These are phyloP conservation scores for Nymphalis io DNA, from an alignment of 1,140 invertebrate genomes.

Conservation along the genomic window DNA sequence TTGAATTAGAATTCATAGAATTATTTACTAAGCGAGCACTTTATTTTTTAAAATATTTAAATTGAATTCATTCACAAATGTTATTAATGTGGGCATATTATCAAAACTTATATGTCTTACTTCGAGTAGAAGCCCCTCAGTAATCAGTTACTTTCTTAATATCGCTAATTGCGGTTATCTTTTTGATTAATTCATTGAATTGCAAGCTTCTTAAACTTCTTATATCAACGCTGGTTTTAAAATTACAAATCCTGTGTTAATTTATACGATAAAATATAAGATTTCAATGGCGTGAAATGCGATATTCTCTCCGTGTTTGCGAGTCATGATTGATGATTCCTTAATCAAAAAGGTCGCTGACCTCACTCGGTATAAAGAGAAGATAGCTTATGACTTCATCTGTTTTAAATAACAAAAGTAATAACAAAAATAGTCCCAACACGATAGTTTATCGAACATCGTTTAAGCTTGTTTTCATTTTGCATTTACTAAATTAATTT, in stretches of 20 bases:
- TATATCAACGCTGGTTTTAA: neutral
- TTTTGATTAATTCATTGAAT: neutral
- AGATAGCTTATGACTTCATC: conserved; percentile 71
- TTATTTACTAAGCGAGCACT: too few species aligned
- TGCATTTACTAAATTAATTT: conserved; percentile 17
- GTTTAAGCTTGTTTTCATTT: conserved; percentile 18
- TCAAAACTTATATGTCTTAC: too few species aligned
- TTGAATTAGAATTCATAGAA: too few species aligned
- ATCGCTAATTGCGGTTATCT: neutral
- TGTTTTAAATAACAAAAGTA: conserved; percentile 59
- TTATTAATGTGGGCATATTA: too few species aligned
- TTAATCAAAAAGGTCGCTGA: conserved; percentile 74
- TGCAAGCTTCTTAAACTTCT: neutral
- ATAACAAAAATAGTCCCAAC: conserved; percentile 37
- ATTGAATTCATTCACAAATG: too few species aligned
- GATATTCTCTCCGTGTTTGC: conserved; percentile 63
- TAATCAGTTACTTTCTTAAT: neutral
- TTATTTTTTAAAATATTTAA: too few species aligned
- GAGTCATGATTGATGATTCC: conserved; percentile 77
- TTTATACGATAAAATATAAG: conserved; percentile 34
- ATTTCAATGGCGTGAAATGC: conserved; percentile 67
- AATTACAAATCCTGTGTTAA: conserved; percentile 17
- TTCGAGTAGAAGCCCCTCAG: too few species aligned
- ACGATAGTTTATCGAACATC: conserved; percentile 17
- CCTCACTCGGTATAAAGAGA: conserved; percentile 47